Percentiles rank a stretch among this genome's conserved stretches.
Conservation (phyloP, 2,797 vertebrate species). For the Centroberyx gerrardi region DNA sequence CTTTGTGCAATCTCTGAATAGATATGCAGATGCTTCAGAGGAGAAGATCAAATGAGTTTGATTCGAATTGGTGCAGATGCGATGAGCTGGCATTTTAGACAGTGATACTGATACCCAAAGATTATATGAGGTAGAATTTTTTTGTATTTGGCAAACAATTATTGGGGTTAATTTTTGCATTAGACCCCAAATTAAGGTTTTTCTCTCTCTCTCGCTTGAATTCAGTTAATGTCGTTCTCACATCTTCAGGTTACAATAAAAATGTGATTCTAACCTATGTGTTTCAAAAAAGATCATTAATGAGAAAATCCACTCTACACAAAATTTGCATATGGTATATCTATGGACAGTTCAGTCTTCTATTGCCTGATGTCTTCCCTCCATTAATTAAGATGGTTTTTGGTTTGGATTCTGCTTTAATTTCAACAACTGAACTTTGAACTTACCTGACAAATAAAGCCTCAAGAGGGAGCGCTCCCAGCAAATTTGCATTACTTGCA, state of each 20-base stretch:
- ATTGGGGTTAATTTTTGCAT: too few species aligned
- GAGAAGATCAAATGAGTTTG: conserved; percentile 10
- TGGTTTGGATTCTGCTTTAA: background rate
- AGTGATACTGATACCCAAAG: background rate
- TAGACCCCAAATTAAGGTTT: background rate
- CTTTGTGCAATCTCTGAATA: conserved; percentile 29
- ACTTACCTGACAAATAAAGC: background rate
- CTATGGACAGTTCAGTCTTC: too few species aligned
- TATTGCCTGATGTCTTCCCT: too few species aligned
- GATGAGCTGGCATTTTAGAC: conserved; percentile 2
- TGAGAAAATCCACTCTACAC: too few species aligned
- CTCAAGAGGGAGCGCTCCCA: background rate
- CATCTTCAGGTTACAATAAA: too few species aligned
- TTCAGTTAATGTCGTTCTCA: too few species aligned
- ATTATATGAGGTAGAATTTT: background rate
- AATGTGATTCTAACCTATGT: too few species aligned
- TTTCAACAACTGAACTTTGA: background rate
- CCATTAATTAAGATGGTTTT: background rate
- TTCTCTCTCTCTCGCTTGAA: too few species aligned
- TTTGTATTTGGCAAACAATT: too few species aligned
- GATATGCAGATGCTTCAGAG: conserved; percentile 22
- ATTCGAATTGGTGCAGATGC: background rate
- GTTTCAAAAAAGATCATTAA: too few species aligned
- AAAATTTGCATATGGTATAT: too few species aligned
- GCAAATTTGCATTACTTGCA: background rate